Percentiles rank a stretch among this genome's conserved stretches.
Conservation (phyloP, 2,797 vertebrate species). For the Phoxinus dragarum region DNA sequence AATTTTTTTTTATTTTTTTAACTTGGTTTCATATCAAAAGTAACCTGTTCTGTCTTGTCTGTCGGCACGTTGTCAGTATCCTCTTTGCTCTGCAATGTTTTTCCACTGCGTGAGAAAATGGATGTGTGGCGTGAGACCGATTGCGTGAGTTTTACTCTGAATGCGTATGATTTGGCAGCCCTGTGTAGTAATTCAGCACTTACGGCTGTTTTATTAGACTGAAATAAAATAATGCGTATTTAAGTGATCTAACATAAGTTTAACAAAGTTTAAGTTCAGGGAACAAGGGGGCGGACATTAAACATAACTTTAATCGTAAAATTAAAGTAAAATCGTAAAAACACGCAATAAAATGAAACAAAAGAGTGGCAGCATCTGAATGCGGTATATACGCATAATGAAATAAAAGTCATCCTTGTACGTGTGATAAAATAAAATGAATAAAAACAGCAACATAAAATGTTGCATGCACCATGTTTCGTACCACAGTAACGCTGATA, state of each 20-base stretch:
- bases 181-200: too few relatives aligned
- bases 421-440: too few relatives aligned
- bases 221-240: not conserved
- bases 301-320: not conserved
- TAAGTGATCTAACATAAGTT: not conserved
- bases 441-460: not conserved
- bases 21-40: not conserved
- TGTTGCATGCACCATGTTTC: not conserved
- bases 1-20: too few relatives aligned
- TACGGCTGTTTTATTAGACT: not conserved
- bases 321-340: too few relatives aligned
- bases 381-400: not conserved
- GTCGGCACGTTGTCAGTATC: not conserved
- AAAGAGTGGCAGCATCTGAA: not conserved
- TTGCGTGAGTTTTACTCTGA: too few relatives aligned
- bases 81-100: not conserved
- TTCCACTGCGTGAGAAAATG: not conserved
- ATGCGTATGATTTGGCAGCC: too few relatives aligned
- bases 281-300: not conserved
- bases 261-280: not conserved
- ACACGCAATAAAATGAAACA: too few relatives aligned
- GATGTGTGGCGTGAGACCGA: not conserved
- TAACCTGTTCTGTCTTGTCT: not conserved
- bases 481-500: not conserved
- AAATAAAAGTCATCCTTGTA: too few relatives aligned